Base-by-base conservation (phyloP, 2,888 invertebrate species). In the Rhagonycha fulva region DNA sequence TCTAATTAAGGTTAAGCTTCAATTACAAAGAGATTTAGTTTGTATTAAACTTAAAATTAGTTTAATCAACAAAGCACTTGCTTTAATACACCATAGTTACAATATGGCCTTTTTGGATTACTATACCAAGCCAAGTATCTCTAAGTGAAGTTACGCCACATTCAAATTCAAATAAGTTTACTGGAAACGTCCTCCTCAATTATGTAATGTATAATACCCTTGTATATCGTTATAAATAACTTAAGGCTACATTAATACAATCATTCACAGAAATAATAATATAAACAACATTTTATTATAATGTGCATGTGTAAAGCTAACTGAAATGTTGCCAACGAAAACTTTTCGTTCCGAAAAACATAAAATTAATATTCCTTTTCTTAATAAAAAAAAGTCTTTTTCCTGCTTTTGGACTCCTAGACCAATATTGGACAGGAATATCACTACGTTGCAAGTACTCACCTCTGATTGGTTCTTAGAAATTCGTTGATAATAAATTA, bases 1-100 rank as follows among this genome's bases (percentile, higher is more conserved):
- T 32, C 62, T 72, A 68, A 72, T 72, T 72, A 23, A 47, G 14
- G 28, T 68, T 72, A 26, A 68, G 68, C 62, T 68, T 26, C 72
- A 47, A 72, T 68, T 72, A 72, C 60, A 72, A 72, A 72, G 68
- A 47, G 72, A 72, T 72, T 68, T 72, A 28, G 24, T 68, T 67
- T 47, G 24, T 47, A 72, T 68, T 72, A 72, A 72, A 68, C 71
- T 72, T 72, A 28, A 68, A 28, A 14, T 68, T 68, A 68, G 72
- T 30, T 72, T 60, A 62, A 68, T 19, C 67, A 60, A 32, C 23
- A 47, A 67, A 72, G 63, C 63, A 47, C 47, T 62, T 62, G 62
- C 62, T 66, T 23, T 47, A 47, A 47, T 47, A 47, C 47, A 47
- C 47, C 47, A n/a, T 47, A 47, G 47, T 47, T 47, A 47, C 47